A percentile compares a stretch with the other conserved stretches of the same genome.
Conservation (phyloP, 2,888 invertebrate genomes). For the Rhagonycha fulva region DNA sequence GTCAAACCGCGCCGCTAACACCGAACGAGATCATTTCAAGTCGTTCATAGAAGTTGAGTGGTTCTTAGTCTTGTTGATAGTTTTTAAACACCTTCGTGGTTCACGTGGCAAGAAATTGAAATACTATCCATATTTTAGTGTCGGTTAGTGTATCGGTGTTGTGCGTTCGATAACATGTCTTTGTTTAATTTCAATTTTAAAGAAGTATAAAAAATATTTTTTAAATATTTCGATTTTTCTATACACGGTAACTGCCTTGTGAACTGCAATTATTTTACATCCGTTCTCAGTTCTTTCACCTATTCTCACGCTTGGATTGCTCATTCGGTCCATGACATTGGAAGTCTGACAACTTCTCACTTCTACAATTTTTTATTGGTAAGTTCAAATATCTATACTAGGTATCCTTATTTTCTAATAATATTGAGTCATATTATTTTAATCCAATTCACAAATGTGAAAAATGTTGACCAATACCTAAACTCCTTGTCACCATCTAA, state of each 20-base stretch:
- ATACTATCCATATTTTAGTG: background rate
- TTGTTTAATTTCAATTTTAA: background rate
- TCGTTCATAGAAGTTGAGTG: constrained; percentile 42
- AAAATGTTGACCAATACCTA: background rate
- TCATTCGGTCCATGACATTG: constrained; percentile 11
- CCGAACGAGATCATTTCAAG: constrained; percentile 47
- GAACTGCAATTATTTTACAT: background rate
- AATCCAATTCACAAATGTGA: background rate
- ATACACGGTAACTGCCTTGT: background rate
- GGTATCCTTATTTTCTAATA: background rate
- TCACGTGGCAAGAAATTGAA: constrained; percentile 39
- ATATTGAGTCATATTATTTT: background rate
- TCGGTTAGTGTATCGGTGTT: background rate
- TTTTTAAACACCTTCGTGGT: constrained; percentile 32
- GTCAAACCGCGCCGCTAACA: constrained; percentile 36
- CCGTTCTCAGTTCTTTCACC: constrained; percentile 18
- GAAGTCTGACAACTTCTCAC: background rate
- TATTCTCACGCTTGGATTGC: constrained; percentile 9
- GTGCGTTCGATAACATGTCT: background rate
- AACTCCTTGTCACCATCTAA: background rate
- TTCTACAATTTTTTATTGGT: constrained; percentile 8
- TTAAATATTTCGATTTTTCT: background rate
- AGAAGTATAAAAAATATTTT: background rate
- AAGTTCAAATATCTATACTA: background rate
- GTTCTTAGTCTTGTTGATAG: constrained; percentile 31